Evolutionary conservation across 2,113 vertebrate genomes (phyloP), one percentile per base, ranked within the genome.

Genomic region (Dicerorhinus sumatrensis): DNA sequence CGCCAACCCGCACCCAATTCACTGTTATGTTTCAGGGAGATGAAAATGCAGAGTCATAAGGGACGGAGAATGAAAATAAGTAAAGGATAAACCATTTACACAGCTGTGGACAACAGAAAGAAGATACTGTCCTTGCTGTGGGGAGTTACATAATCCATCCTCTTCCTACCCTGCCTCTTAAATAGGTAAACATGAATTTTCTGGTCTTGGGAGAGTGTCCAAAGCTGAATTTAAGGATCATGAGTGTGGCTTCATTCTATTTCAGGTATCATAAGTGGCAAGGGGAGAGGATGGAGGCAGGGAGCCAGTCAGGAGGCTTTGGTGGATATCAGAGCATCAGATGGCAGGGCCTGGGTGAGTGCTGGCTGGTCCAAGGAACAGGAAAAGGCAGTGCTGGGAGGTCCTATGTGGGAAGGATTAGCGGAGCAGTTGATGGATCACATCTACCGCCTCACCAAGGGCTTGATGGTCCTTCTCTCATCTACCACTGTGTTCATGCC

Each of bases 1-100:
- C 7, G 20, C 39, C 51, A 54, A 63, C 9, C 36, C 3, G 1
- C 51, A 17, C 33, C 39, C 33, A 56, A 18, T 77, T 81, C 60
- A 81, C 12, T 76, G 54, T 95, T 89, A 90, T 31, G 51, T 91
- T 91, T 95, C 39, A 83, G 60, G 18, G 8, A 6, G 21, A 80
- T 33, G 31, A 63, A 39, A 33, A 39, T 1, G 20, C 48, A 81
- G 39, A 60, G 42, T 77, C n/a, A 70, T 27, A 70, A 72, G 27
- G 29, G 12, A 75, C 65, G 33, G 18, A 36, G 27, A 89, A 80
- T 51, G 48, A 83, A 87, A 88, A 80, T 39, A 79, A 77, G 54
- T 67, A 56, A n/a, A 21, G 6, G 25, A 33, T 25, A 48, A 88
- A 12, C 25, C 21, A 65, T 92, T 87, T 69, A 83, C 86, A 88